A percentile compares a stretch with the other conserved stretches of the same genome.
Conservation (phyloP, 1,140 invertebrate genomes). For the Euura saliciscinereae region DNA sequence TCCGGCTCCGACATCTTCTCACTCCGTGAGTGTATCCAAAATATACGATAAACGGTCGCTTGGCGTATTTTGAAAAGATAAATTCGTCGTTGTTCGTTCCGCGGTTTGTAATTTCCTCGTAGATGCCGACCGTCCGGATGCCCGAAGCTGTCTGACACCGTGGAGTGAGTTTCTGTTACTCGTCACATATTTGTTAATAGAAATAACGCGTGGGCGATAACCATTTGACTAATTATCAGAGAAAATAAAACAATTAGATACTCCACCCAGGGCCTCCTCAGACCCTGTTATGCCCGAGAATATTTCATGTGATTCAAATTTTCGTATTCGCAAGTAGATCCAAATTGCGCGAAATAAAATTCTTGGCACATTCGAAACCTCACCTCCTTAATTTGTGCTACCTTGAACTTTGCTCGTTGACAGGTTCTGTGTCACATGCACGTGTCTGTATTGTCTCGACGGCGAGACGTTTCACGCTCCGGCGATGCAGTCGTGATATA, state of each 20-base stretch:
- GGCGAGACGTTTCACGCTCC: too few relatives aligned
- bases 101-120: slow-evolving; percentile 7
- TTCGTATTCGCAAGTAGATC: not conserved
- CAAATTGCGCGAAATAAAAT: not conserved
- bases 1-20: not conserved
- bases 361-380: not conserved
- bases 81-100: too few relatives aligned
- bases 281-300: not conserved
- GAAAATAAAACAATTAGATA: slow-evolving; percentile 11
- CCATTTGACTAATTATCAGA: slow-evolving; percentile 6
- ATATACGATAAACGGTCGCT: not conserved
- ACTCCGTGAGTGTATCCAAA: slow-evolving; percentile 7
- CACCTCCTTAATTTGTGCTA: not conserved
- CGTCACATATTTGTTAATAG: not conserved
- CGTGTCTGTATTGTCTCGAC: too few relatives aligned
- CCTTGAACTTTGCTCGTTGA: too few relatives aligned
- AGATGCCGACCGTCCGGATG: not conserved
- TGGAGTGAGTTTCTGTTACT: slow-evolving; percentile 21
- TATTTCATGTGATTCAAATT: not conserved
- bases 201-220: slow-evolving; percentile 1
- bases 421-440: too few relatives aligned
- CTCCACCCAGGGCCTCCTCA: not conserved
- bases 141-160: slow-evolving; percentile 23
- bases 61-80: too few relatives aligned
- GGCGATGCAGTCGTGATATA: too few relatives aligned